Percentiles rank a stretch among this genome's conserved stretches.
These are phyloP conservation scores for Deladenus siricidicola DNA, from an alignment of 2,888 invertebrate species.

Conservation along the genomic window DNA sequence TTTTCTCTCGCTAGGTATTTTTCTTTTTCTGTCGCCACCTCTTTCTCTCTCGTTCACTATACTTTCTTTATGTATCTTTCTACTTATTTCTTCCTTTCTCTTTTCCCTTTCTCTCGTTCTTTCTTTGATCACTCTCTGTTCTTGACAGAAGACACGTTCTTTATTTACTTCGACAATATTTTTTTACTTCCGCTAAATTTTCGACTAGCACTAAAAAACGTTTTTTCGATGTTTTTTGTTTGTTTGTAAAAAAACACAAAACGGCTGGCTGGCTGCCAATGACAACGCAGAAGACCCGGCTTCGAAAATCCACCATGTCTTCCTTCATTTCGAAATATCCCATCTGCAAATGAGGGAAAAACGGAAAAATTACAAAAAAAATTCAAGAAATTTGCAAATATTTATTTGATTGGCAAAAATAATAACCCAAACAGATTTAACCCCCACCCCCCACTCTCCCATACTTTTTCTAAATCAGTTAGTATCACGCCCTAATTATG, in stretches of 20 bases:
- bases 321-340: too few species aligned
- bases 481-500: too few species aligned
- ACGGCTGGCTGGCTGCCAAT: background rate
- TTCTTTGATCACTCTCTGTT: background rate
- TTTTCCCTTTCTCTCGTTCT: background rate
- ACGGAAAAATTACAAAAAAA: too few species aligned
- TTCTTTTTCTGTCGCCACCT: background rate
- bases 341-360: too few species aligned
- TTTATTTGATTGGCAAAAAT: too few species aligned
- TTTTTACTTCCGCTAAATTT: background rate
- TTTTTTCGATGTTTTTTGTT: background rate
- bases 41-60: background rate
- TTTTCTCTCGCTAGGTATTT: background rate
- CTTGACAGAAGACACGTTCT: background rate
- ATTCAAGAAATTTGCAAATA: too few species aligned
- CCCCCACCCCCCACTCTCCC: too few species aligned
- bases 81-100: background rate
- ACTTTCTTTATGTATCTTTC: background rate
- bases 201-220: background rate
- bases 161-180: background rate
- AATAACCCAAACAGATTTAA: too few species aligned
- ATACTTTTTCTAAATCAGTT: too few species aligned
- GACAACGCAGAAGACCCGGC: background rate
- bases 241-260: background rate
- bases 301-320: too few species aligned